A percentile compares a stretch with the other conserved stretches of the same genome.
These are phyloP conservation scores for Pachyseris speciosa DNA, from an alignment of 64 coral and sea anemone genomes.

Conservation along the genomic window DNA sequence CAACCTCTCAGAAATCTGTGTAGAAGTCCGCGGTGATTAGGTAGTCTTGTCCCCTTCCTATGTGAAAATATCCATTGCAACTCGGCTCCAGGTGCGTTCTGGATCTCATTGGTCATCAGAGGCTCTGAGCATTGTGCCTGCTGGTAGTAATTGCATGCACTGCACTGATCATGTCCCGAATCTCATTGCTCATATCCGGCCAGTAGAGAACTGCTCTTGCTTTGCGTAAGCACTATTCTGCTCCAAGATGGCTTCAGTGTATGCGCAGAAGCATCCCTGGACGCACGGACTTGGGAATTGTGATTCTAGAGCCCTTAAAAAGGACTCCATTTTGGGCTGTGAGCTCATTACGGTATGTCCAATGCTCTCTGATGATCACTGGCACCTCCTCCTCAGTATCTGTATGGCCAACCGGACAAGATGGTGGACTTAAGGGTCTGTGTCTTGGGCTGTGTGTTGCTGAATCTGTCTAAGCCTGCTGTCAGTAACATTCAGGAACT, in stretches of 20 bases:
- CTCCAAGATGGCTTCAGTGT: constrained; percentile 70
- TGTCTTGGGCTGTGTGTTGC: constrained; percentile 18
- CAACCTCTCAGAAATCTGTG: no score
- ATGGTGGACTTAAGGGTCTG: constrained; percentile 28
- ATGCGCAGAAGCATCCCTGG: constrained; percentile 46
- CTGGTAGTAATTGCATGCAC: constrained; percentile 38
- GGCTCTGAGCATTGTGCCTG: no score
- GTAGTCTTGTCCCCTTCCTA: no score
- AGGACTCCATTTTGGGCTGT: constrained; percentile 51
- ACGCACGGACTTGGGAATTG: constrained; percentile 48
- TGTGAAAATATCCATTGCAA: constrained; percentile 33
- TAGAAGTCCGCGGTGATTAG: no score
- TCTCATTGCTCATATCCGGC: constrained; percentile 40
- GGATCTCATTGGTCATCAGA: constrained; percentile 65
- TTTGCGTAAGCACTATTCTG: constrained; percentile 24
- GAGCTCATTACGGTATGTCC: constrained; percentile 49
- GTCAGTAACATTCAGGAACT: constrained; percentile 21
- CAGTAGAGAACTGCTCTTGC: constrained; percentile 44
- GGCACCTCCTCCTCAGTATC: constrained; percentile 50
- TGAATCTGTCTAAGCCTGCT: constrained; percentile 30
- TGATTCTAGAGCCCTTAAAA: constrained; percentile 55
- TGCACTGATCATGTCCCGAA: constrained; percentile 46
- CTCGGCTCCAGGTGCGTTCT: constrained; percentile 49
- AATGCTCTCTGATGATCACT: constrained; percentile 40
- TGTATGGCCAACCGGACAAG: constrained; percentile 50